Base-by-base conservation (phyloP, 1,140 invertebrate species). In the Saccostrea echinata region DNA sequence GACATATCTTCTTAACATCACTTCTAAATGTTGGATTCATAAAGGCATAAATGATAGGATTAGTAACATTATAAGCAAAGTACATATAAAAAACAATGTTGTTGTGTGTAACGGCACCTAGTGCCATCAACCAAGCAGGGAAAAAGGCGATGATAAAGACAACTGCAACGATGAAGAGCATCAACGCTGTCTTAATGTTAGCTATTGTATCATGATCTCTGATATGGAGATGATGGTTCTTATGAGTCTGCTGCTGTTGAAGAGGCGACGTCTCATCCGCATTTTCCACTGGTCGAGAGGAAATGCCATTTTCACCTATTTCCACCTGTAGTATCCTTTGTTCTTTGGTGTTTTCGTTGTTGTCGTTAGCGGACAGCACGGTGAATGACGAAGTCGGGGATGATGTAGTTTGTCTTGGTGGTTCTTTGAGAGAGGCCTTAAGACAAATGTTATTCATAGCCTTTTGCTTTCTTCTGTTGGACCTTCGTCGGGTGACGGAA, bases 41-140 rank as follows among this genome's bases (percentile, higher is more conserved):
- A 86, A 94, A 94, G 24, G 93, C 93, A 86, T 94, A 94, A 51
- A 94, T 94, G 52, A 94, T 88, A 4, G 94, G 94, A 86, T 94
- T 94, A 1, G 91, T 92, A 3, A 93, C 92, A 81, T 94, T 92
- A 88, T 94, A 93, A 6, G 93, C 85, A 89, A 93, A 94, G 82
- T 92, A 94, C 30, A 92, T 91, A 81, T 94, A 91, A 89, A 93
- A 94, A 1, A 93, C 64, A 55, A 93, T 88, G 52, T 89, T 84
- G 35, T 91, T 91, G 84, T 91, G 90, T 0, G 9, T 53, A 30
- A 94, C 51, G n/a, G 90, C 30, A 11, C 64, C 51, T 4, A 91
- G 82, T 8, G 91, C 91, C 88, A 93, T 93, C 71, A 94, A 81
- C 93, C 92, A 93, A 0, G 93, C 91, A 13, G 94, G 94, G 9